phyloP scores from a whole-genome alignment of 1,140 invertebrate species.

The Pachypeltis micranthus region DNA sequence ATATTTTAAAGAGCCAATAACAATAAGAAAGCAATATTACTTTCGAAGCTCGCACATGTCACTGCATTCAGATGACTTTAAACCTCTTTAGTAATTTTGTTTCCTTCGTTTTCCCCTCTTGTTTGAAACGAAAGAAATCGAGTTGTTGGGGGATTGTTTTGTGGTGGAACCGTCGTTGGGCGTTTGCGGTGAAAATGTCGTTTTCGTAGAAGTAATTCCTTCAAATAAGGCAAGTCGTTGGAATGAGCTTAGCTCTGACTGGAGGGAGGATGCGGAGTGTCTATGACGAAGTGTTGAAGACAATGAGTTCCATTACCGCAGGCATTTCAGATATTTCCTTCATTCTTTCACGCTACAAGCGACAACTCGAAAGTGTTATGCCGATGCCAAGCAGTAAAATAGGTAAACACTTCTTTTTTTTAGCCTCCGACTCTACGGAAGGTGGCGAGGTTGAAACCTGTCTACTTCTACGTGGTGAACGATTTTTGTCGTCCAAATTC shows the following conservation, averaged over 20 bases:
- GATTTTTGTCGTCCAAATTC: no score
- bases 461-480: no score
- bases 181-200: neutral
- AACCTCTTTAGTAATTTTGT: neutral
- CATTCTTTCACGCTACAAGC: no score
- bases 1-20: no score
- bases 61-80: neutral
- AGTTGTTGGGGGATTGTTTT: neutral
- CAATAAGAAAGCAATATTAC: neutral
- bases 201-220: neutral
- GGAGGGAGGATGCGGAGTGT: neutral
- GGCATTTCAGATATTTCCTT: neutral
- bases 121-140: neutral
- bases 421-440: no score
- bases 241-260: neutral
- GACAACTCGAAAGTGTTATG: no score
- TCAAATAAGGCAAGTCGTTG: neutral
- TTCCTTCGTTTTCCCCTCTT: neutral
- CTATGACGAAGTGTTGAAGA: neutral
- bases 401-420: no score
- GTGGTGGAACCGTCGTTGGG: neutral
- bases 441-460: no score
- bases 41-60: neutral
- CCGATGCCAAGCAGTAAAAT: no score
- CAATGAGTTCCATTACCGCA: neutral